Conservation (phyloP, 1,140 invertebrate genomes). For the Zophobas morio region DNA sequence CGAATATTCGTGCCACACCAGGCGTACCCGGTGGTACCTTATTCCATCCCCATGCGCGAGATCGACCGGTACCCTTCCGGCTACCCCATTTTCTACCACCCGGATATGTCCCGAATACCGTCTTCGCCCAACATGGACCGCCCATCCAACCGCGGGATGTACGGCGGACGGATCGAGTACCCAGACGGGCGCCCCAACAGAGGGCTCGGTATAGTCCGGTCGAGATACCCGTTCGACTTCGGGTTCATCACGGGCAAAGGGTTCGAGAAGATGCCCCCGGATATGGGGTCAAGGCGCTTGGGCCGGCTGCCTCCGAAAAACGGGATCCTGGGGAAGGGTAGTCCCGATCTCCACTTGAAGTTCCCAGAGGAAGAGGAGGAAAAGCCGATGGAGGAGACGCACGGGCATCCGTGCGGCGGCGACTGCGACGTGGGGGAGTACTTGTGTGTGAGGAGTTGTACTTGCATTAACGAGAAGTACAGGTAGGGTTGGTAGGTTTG, state of each 20-base stretch:
- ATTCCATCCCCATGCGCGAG: conserved; percentile 26
- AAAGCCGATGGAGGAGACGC: conserved; percentile 64
- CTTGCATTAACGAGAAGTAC: conserved; percentile 71
- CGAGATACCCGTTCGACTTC: conserved; percentile 52
- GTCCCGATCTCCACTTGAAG: conserved; percentile 44
- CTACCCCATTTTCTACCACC: conserved; percentile 18
- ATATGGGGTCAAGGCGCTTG: conserved; percentile 10
- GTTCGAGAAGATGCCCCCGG: conserved; percentile 27
- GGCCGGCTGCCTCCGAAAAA: conserved; percentile 13
- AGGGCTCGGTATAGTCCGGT: conserved; percentile 46
- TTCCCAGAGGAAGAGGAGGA: conserved; percentile 49
- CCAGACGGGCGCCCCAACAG: conserved; percentile 51
- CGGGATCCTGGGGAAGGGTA: conserved; percentile 57
- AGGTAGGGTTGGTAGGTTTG: conserved; percentile 50
- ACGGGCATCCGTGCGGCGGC: conserved; percentile 67
- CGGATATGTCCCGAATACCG: conserved; percentile 18
- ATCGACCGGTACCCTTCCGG: conserved; percentile 12
- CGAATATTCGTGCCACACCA: conserved; percentile 33
- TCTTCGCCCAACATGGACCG: conserved; percentile 16
- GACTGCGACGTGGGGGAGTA: conserved; percentile 70
- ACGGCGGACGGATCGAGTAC: conserved; percentile 54
- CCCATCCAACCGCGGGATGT: conserved; percentile 46
- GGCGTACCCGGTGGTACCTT: conserved; percentile 26
- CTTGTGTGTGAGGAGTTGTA: conserved; percentile 73
- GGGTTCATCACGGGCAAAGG: conserved; percentile 56